A percentile compares a stretch with the other conserved stretches of the same genome.
phyloP scores from a whole-genome alignment of 2,797 vertebrate genomes.

The Hypotaenidia philippensis region DNA sequence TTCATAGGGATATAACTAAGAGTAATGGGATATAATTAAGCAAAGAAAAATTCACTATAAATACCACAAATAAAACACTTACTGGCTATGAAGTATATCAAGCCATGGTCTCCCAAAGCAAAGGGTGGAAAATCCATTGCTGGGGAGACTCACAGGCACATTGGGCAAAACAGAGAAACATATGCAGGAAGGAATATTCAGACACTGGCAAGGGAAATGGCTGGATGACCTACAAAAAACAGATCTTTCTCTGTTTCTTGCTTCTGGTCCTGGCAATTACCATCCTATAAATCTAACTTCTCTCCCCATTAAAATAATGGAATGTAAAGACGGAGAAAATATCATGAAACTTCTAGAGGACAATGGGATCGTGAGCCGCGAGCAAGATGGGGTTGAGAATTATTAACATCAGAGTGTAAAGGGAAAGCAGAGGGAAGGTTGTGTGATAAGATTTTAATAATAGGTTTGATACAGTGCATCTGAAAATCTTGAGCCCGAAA shows the following conservation, averaged over 20 bases:
- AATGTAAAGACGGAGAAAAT: conserved; percentile 41
- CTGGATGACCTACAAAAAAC: conserved; percentile 55
- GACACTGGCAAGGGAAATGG: neutral
- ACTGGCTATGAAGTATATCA: neutral
- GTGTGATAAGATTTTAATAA: conserved; percentile 30
- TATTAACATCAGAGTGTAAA: conserved; percentile 9
- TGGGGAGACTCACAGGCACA: neutral
- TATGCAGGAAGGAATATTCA: neutral
- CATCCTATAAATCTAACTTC: conserved; percentile 59
- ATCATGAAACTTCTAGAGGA: conserved; percentile 53
- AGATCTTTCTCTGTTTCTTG: conserved; percentile 17
- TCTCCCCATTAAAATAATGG: conserved; percentile 64
- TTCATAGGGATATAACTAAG: neutral
- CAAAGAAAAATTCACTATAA: conserved; percentile 4
- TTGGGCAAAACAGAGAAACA: neutral
- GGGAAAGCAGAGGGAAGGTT: neutral
- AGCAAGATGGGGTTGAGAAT: conserved; percentile 32
- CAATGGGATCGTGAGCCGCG: conserved; percentile 17
- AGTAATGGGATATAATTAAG: conserved; percentile 22
- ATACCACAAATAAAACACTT: neutral
- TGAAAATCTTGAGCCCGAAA: conserved; percentile 9
- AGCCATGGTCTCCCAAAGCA: neutral
- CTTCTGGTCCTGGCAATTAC: conserved; percentile 41
- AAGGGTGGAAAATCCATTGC: neutral
- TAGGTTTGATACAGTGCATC: neutral